These are phyloP conservation scores for Lepidurus apus DNA, from an alignment of 1,140 invertebrate genomes.

Conservation along the genomic window DNA sequence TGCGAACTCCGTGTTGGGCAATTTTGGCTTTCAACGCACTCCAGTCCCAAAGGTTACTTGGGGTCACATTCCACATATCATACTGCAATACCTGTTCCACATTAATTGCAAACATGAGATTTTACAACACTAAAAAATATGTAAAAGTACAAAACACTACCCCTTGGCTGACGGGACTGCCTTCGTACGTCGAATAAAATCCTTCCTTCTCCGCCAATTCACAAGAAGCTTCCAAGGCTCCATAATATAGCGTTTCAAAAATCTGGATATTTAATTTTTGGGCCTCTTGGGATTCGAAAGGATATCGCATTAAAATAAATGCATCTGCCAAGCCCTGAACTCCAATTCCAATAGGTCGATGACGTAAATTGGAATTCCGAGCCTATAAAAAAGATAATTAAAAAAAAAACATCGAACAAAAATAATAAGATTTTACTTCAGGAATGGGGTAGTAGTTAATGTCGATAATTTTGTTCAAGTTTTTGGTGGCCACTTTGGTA, in stretches of 20 bases:
- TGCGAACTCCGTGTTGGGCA: constrained; percentile 82
- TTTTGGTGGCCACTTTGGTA: constrained; percentile 80
- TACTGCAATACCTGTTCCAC: constrained; percentile 76
- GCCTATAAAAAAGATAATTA: constrained; percentile 48
- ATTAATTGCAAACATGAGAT: constrained; percentile 34
- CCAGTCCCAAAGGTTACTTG: constrained; percentile 89
- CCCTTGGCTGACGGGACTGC: constrained; percentile 88
- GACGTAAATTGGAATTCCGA: constrained; percentile 76
- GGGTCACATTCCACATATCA: constrained; percentile 96
- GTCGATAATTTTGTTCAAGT: constrained; percentile 97
- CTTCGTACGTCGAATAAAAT: constrained; percentile 84
- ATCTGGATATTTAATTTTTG: constrained; percentile 87
- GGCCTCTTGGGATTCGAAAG: constrained; percentile 84
- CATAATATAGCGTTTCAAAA: constrained; percentile 98
- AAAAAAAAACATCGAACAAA: background rate
- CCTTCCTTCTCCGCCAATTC: constrained; percentile 85
- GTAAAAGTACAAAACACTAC: constrained; percentile 46
- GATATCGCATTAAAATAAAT: constrained; percentile 88
- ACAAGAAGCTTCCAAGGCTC: constrained; percentile 92
- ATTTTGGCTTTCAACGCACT: constrained; percentile 75
- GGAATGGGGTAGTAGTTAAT: constrained; percentile 92
- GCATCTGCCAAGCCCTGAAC: constrained; percentile 95
- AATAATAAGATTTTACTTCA: constrained; percentile 56
- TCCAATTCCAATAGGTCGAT: constrained; percentile 93
- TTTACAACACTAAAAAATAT: constrained; percentile 31